These are phyloP conservation scores for Mormyrus iriodes DNA, from an alignment of 2,113 vertebrate species.

Conservation along the genomic window DNA sequence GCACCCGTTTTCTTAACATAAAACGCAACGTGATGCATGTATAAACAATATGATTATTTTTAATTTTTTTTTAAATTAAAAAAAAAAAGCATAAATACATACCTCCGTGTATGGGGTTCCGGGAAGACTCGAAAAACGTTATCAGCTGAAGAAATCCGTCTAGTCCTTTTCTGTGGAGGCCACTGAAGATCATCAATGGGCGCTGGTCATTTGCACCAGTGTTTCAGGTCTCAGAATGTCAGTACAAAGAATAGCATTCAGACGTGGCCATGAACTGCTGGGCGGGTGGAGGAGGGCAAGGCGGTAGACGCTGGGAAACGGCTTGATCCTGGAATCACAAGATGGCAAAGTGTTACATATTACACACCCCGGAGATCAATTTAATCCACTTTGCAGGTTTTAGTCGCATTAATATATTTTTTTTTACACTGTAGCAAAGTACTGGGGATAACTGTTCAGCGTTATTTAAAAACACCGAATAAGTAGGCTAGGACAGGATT, in stretches of 20 bases:
- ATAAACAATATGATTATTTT: background rate
- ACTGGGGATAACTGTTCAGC: background rate
- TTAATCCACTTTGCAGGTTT: background rate
- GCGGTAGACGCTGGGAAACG: background rate
- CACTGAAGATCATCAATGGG: background rate
- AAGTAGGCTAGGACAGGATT: background rate
- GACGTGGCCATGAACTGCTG: constrained; percentile 2
- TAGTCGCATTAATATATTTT: background rate
- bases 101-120: background rate
- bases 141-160: background rate
- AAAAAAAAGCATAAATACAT: background rate
- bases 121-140: background rate
- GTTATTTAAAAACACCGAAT: background rate
- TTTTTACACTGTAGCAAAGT: background rate
- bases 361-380: background rate
- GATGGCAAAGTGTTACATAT: background rate
- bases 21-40: background rate
- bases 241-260: constrained; percentile 15
- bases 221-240: background rate
- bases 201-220: background rate
- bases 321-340: background rate
- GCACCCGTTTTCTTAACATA: background rate
- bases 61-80: too few relatives aligned
- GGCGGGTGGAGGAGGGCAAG: background rate
- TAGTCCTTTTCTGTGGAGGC: background rate